These are phyloP conservation scores for Clusia tigrina DNA, from an alignment of 2,888 invertebrate species.

Conservation along the genomic window DNA sequence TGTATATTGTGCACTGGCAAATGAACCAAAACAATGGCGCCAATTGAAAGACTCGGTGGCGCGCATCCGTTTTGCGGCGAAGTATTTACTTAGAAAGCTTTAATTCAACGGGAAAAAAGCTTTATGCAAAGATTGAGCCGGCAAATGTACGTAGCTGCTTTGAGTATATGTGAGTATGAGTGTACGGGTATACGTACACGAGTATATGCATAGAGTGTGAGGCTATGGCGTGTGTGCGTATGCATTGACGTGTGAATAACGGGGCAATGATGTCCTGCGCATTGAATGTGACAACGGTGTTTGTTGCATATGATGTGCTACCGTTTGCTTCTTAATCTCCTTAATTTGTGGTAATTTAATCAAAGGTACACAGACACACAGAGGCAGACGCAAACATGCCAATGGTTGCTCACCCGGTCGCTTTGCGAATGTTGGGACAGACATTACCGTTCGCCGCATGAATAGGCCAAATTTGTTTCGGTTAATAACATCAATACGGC, in stretches of 20 bases:
- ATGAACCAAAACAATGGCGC: no score
- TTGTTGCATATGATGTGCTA: slow-evolving; percentile 15
- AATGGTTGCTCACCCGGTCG: background rate
- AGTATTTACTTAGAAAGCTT: no score
- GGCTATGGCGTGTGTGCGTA: background rate
- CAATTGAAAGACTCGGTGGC: no score
- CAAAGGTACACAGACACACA: slow-evolving; percentile 29
- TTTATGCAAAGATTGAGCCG: background rate
- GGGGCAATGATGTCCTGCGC: slow-evolving; percentile 12
- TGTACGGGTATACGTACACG: background rate
- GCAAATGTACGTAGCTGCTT: background rate
- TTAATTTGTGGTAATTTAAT: slow-evolving; percentile 52
- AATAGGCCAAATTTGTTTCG: slow-evolving; percentile 3
- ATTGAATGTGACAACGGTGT: background rate
- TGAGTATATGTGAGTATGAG: background rate
- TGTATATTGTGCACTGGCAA: no score
- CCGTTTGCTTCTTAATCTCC: slow-evolving; percentile 44
- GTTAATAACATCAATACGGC: no score
- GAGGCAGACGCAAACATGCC: slow-evolving; percentile 2
- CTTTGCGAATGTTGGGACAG: no score
- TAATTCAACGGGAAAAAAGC: no score
- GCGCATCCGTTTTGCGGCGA: no score
- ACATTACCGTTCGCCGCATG: no score
- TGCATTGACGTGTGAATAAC: slow-evolving; percentile 9
- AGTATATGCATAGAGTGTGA: background rate